Percentiles rank a stretch among this genome's conserved stretches.
These are phyloP conservation scores for Myocastor coypus DNA, from an alignment of 2,113 vertebrate species.

Conservation along the genomic window DNA sequence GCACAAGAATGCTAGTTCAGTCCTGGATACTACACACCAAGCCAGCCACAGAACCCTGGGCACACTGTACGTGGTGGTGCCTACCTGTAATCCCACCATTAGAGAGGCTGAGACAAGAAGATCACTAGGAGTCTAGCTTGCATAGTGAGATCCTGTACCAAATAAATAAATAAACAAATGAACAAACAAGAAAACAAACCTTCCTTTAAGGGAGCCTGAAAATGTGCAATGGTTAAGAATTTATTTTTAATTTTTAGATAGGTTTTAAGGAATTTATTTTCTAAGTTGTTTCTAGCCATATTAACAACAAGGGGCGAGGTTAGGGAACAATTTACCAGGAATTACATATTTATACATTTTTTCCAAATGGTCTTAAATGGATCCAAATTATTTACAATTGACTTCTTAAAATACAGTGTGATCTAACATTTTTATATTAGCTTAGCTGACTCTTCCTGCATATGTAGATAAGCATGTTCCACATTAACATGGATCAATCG, in stretches of 20 bases:
- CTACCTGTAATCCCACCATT: too few species aligned
- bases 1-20: too few species aligned
- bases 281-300: neutral
- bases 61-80: too few species aligned
- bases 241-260: neutral
- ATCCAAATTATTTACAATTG: slow-evolving; percentile 43
- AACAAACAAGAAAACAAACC: too few species aligned
- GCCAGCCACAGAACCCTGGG: too few species aligned
- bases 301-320: neutral
- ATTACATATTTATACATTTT: neutral
- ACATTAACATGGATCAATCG: neutral
- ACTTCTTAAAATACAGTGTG: slow-evolving; percentile 33
- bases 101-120: too few species aligned
- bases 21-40: too few species aligned
- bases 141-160: too few species aligned
- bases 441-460: neutral
- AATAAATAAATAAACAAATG: too few species aligned
- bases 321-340: neutral
- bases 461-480: neutral
- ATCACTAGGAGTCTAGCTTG: too few species aligned
- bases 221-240: slow-evolving; percentile 44
- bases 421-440: slow-evolving; percentile 30
- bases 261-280: neutral
- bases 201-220: slow-evolving; percentile 48
- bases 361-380: slow-evolving; percentile 12